phyloP scores from a whole-genome alignment of 1,140 invertebrate species.

The Berghia stephanieae region DNA sequence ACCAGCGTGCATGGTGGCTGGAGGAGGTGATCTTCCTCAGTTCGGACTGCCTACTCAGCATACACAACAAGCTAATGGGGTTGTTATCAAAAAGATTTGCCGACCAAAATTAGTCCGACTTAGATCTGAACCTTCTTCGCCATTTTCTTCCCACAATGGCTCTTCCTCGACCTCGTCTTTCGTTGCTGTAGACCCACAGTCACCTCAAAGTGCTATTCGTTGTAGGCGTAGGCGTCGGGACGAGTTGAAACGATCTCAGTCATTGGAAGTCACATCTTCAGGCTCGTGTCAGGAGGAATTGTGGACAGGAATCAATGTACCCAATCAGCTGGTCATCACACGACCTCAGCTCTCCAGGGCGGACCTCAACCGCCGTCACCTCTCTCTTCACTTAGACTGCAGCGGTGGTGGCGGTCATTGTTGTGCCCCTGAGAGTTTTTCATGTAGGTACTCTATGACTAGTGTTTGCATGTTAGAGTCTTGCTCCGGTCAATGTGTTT shows the following conservation, averaged over 20 bases:
- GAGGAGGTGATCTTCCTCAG: too few relatives aligned
- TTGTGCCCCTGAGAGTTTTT: too few relatives aligned
- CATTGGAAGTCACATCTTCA: slow-evolving; percentile 21
- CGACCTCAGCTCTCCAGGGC: slow-evolving; percentile 25
- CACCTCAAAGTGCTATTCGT: neutral
- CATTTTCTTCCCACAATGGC: too few relatives aligned
- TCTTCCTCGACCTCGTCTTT: too few relatives aligned
- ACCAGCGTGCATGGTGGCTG: too few relatives aligned
- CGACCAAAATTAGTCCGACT: slow-evolving; percentile 27
- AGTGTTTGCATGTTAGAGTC: too few relatives aligned
- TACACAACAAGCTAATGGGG: too few relatives aligned
- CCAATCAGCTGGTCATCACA: slow-evolving; percentile 28
- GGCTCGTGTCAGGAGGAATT: slow-evolving; percentile 23
- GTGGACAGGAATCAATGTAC: slow-evolving; percentile 30
- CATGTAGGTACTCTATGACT: too few relatives aligned
- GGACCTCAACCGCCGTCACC: slow-evolving; percentile 30
- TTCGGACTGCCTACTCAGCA: too few relatives aligned
- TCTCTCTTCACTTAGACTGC: slow-evolving; percentile 29
- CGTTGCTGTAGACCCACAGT: neutral
- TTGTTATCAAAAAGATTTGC: too few relatives aligned
- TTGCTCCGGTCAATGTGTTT: too few relatives aligned
- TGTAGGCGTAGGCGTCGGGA: slow-evolving; percentile 10
- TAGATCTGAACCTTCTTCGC: slow-evolving; percentile 26
- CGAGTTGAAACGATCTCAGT: slow-evolving; percentile 27
- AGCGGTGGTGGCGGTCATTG: too few relatives aligned